Evolutionary conservation across 1,140 invertebrate genomes (phyloP), one percentile per base, ranked within the genome.

Genomic region (Sarcophaga bullata): DNA sequence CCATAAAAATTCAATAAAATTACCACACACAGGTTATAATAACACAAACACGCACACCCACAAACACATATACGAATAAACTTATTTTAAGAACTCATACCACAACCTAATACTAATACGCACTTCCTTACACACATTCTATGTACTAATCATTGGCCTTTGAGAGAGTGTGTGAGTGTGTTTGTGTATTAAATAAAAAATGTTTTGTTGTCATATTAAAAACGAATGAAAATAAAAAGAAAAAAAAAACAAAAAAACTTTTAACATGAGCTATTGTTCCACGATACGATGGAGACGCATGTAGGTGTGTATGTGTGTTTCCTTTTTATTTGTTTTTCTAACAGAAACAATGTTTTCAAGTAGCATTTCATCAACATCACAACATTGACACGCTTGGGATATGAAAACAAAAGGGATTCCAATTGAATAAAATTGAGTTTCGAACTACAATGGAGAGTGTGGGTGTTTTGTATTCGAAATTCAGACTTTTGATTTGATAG

Each of bases 1-100:
- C 54, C 54, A 58, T 58, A 58, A 58, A 58, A 58, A 13, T n/a
- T 68, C 62, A 68, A 68, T 68, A 68, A 68, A 68, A 19, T 68
- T 68, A 25, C 19, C 19, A 68, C 19, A 58, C n/a, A n/a, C 62
- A 8, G 17, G 62, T 68, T 19, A 68, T 68, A 68, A 25, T 8
- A 25, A 58, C 10, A n/a, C n/a, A 58, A 58, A 58, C 10, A 58
- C 4, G 10, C 52, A 58, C 9, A 58, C 54, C 1, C 7, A 58
- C 13, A n/a, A 3, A 5, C n/a, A 13, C 25, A 37, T 4, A 37
- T 37, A 37, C 25, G 4, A 37, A 37, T 37, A 13, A 58, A 13
- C 54, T n/a, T 58, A 58, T n/a, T 58, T 13, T 58, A n/a, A n/a
- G n/a, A n/a, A 6, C 11, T 58, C 54, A 58, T 15, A n/a, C 8